Conservation (phyloP, 2,113 vertebrate species). For the Cochlearius cochlearius region DNA sequence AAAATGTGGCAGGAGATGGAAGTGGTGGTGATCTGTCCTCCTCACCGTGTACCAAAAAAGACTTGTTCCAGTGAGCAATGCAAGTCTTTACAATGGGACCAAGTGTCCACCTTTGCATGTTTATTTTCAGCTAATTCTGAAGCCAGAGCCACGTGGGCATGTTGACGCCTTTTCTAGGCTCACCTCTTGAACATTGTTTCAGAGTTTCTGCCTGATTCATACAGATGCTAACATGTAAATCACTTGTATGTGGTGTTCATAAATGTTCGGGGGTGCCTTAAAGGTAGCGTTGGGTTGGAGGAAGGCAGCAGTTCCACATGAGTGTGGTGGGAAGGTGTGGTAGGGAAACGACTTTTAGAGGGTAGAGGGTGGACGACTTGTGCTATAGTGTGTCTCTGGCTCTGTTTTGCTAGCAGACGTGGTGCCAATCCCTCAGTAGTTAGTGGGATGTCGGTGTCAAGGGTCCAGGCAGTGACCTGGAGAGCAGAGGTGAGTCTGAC, state of each 20-base stretch:
- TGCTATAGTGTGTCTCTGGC: background rate
- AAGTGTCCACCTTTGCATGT: background rate
- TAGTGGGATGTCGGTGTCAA: background rate
- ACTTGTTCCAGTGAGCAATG: background rate
- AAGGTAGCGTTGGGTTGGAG: background rate
- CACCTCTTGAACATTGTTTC: background rate
- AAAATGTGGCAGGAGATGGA: background rate
- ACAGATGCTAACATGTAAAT: background rate
- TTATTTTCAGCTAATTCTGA: background rate
- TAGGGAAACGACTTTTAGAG: background rate
- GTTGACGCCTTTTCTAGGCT: background rate
- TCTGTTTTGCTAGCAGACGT: background rate
- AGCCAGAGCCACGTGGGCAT: background rate
- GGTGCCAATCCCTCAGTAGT: background rate
- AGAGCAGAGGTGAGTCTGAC: background rate
- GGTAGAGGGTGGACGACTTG: background rate
- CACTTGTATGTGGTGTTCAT: background rate
- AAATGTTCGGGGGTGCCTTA: background rate
- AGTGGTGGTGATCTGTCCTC: background rate
- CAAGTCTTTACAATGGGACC: too few species aligned
- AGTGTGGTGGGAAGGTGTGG: background rate
- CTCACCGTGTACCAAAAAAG: background rate
- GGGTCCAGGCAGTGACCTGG: background rate
- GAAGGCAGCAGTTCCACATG: background rate
- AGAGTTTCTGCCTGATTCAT: background rate